Percentiles rank a stretch among this genome's conserved stretches.
Evolutionary conservation across 1,140 invertebrate species (phyloP).

Genomic region (Sipha flava): DNA sequence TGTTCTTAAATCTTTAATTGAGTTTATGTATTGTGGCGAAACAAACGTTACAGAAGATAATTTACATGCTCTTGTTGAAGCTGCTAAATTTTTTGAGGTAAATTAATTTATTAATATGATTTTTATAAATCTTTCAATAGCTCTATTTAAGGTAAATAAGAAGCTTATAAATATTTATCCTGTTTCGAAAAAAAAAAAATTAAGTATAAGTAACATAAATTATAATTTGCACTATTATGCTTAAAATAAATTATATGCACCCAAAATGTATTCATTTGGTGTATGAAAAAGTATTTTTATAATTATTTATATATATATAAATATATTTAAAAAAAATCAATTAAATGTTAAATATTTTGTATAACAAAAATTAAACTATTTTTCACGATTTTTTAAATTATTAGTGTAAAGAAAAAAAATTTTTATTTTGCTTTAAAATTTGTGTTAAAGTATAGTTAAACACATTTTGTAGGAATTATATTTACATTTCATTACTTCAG

Average conservation of each 20-base stretch:
- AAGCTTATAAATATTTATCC: background rate
- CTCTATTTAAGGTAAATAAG: background rate
- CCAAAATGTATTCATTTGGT: too few relatives aligned
- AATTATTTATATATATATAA: too few relatives aligned
- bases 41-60: constrained; percentile 49
- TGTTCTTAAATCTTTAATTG: constrained; percentile 50
- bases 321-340: background rate
- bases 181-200: background rate
- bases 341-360: background rate
- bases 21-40: constrained; percentile 54
- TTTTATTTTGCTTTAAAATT: too few relatives aligned
- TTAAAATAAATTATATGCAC: too few relatives aligned
- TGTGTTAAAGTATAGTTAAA: too few relatives aligned
- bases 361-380: background rate
- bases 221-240: background rate
- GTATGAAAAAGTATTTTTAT: background rate
- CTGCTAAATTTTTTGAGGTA: constrained; percentile 51
- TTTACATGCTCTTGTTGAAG: constrained; percentile 47
- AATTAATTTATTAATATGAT: constrained; percentile 24
- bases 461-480: too few relatives aligned
- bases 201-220: background rate
- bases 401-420: too few relatives aligned
- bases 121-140: background rate
- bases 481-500: too few relatives aligned
- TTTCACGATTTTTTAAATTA: too few relatives aligned